Percentiles rank a stretch among this genome's conserved stretches.
These are phyloP conservation scores for Colinus virginianus DNA, from an alignment of 2,113 vertebrate species.

Conservation along the genomic window DNA sequence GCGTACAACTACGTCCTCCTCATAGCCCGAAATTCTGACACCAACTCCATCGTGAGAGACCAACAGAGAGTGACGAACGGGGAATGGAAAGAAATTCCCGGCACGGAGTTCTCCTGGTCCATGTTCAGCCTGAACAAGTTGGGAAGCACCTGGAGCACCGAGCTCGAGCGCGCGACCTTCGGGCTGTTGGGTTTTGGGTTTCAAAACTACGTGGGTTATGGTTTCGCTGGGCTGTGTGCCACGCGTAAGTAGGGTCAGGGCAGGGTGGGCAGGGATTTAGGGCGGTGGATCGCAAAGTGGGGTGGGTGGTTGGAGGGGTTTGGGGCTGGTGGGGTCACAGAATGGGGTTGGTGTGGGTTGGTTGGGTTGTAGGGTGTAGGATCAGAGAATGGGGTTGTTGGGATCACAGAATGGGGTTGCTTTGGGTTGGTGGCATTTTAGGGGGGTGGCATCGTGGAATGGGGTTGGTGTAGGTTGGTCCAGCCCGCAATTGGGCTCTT, in stretches of 20 bases:
- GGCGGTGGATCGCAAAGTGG: background rate
- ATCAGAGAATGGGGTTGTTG: background rate
- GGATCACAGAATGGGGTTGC: background rate
- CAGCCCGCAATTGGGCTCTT: no score
- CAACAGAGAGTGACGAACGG: background rate
- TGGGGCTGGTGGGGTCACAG: no score
- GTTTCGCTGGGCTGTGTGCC: constrained; percentile 46
- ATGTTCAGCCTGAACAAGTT: background rate
- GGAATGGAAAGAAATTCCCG: constrained; percentile 56
- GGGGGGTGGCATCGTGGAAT: no score
- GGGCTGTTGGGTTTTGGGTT: constrained; percentile 76
- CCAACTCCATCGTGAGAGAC: constrained; percentile 31
- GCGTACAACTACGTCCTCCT: constrained; percentile 64
- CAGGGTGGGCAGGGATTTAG: background rate
- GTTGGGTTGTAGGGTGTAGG: no score
- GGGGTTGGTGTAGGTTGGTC: background rate
- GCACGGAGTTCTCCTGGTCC: constrained; percentile 77
- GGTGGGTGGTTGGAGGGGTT: no score
- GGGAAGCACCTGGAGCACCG: fast-evolving
- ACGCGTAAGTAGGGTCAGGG: background rate
- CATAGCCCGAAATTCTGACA: background rate
- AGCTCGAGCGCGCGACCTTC: constrained; percentile 5
- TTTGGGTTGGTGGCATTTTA: background rate
- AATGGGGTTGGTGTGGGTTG: no score
- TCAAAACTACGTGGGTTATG: constrained; percentile 56